Evolutionary conservation across 2,797 vertebrate species (phyloP).

Genomic region (Schizothorax lantsangensis): DNA sequence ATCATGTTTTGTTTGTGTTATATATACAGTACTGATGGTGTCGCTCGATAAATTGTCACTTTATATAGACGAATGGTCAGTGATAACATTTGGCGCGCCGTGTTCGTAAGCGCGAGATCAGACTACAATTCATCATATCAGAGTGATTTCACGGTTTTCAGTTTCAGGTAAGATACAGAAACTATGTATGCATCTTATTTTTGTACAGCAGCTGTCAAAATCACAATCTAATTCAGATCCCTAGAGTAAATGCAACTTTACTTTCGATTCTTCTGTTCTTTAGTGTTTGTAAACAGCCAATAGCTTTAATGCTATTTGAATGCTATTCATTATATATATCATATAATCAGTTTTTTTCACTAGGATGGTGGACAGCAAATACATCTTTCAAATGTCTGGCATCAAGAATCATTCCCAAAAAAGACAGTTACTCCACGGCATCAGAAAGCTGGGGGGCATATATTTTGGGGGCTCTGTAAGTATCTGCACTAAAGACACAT

Average conservation of each 20-base stretch:
- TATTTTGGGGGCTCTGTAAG: slow-evolving; percentile 81
- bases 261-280: background rate
- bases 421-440: slow-evolving; percentile 71
- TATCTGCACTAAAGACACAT: background rate
- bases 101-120: background rate
- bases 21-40: no score
- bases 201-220: background rate
- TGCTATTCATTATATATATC: background rate
- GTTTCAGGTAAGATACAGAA: slow-evolving; percentile 13
- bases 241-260: background rate
- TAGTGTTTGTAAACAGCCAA: background rate
- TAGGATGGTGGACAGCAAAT: slow-evolving; percentile 69
- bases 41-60: background rate
- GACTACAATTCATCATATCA: background rate
- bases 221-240: background rate
- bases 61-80: background rate
- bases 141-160: background rate
- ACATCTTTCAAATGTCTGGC: slow-evolving; percentile 73
- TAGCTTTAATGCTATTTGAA: background rate
- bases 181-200: background rate
- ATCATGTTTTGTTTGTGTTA: background rate
- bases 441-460: slow-evolving; percentile 72
- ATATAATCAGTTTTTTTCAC: background rate
- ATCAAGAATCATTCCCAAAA: slow-evolving; percentile 73
- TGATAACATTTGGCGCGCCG: background rate